These are phyloP conservation scores for Pterostichus niger DNA, from an alignment of 2,888 invertebrate genomes.

Conservation along the genomic window DNA sequence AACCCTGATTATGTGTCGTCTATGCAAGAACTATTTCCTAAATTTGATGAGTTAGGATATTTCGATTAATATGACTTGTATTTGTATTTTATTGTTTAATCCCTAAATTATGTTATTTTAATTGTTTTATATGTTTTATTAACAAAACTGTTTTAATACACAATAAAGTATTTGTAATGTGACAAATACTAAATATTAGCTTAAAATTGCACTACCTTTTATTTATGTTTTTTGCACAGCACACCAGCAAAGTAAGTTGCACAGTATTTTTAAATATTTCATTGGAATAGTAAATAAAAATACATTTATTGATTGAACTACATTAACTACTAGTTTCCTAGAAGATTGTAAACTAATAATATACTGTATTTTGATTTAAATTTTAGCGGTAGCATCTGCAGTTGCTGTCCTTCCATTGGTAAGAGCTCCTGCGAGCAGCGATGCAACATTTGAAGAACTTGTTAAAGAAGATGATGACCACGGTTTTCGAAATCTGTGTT, in stretches of 20 bases:
- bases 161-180: neutral
- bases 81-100: neutral
- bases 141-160: constrained; percentile 16
- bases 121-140: neutral
- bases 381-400: constrained; percentile 72
- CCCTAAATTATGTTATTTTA: no score
- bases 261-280: neutral
- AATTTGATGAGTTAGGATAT: constrained; percentile 30
- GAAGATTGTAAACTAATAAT: neutral
- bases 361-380: constrained; percentile 42
- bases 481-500: constrained; percentile 73
- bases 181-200: neutral
- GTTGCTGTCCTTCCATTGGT: constrained; percentile 73
- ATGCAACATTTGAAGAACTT: constrained; percentile 73
- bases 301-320: no score
- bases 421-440: constrained; percentile 71
- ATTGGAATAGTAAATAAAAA: no score
- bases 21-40: neutral
- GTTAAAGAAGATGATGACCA: constrained; percentile 71
- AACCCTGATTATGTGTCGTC: neutral
- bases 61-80: constrained; percentile 23
- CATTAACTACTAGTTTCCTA: no score
- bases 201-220: neutral
- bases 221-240: neutral
- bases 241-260: neutral